These are phyloP conservation scores for Xerus rutilus DNA, from an alignment of 2,797 vertebrate genomes.

Conservation along the genomic window DNA sequence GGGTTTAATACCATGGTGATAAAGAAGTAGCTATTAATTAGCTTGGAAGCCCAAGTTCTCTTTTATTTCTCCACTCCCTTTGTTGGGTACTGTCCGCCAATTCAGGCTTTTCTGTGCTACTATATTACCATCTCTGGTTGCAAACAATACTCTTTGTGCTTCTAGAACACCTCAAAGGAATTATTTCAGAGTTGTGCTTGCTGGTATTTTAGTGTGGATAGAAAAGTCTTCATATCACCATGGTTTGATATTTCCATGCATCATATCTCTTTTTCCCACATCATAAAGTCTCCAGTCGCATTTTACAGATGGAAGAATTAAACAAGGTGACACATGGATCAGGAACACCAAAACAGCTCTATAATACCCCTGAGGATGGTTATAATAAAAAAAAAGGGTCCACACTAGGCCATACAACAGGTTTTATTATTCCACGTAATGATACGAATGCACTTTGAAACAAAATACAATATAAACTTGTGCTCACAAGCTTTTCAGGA, in stretches of 20 bases:
- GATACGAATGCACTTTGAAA: slow-evolving; percentile 4
- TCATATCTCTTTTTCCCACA: not conserved
- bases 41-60: not conserved
- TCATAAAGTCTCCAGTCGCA: not conserved
- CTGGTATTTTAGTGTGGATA: not conserved
- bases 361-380: not conserved
- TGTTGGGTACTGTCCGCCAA: not conserved
- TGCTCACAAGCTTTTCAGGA: not conserved
- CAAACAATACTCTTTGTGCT: not conserved
- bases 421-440: slow-evolving; percentile 52
- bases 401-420: not conserved
- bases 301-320: slow-evolving; percentile 60
- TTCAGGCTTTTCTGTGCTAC: not conserved
- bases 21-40: not conserved
- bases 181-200: not conserved
- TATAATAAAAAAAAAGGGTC: slow-evolving; percentile 47
- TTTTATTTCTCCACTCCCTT: not conserved
- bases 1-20: not conserved
- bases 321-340: slow-evolving; percentile 2
- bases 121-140: not conserved
- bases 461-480: slow-evolving; percentile 65
- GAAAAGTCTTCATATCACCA: not conserved
- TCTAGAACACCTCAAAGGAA: not conserved
- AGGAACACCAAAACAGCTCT: slow-evolving; percentile 27
- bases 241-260: not conserved